Evolutionary conservation across 2,888 invertebrate genomes (phyloP), one percentile per base, ranked within the genome.

Genomic region (Neria commutata): DNA sequence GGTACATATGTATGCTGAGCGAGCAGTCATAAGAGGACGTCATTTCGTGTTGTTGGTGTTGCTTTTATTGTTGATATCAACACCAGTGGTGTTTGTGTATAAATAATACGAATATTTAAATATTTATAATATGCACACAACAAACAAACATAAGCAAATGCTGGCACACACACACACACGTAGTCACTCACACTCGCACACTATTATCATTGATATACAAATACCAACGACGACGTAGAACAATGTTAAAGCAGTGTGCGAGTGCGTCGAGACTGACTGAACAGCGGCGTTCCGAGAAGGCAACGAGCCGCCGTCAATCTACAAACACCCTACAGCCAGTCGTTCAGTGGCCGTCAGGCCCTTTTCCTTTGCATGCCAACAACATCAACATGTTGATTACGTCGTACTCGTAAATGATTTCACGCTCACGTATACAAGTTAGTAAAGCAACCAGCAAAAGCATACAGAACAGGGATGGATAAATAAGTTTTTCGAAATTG

Each of bases 61-160:
- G 42, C 47, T 33, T 52, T 56, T 45, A 14, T 16, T 34, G 17
- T 52, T 52, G 52, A 52, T 52, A 52, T 52, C 42, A 52, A 52
- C 52, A 52, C 52, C 52, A 52, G 42, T 16, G 52, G 19, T 42
- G 52, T 17, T 40, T 52, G 50, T 33, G 16, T 26, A 17, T 23
- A 50, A n/a, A 49, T 17, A 50, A 50, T 45, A 42, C 14, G 42
- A 19, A 24, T 50, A 50, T 50, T 50, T 50, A 50, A 50, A 34
- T 50, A 50, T 50, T 33, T n/a, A n/a, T n/a, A 34, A 33, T 21
- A 34, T 42, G 21, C 33, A 46, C 33, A 54, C 45, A 26, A n/a
- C 1, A 29, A 2, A 46, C 21, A 54, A 2, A 54, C 29, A 29
- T 14, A 42, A 3, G 14, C 19, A 42, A 11, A 11, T 29, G 21